These are phyloP conservation scores for Prostheceraeus crozeri DNA, from an alignment of 2,888 invertebrate species.

Conservation along the genomic window DNA sequence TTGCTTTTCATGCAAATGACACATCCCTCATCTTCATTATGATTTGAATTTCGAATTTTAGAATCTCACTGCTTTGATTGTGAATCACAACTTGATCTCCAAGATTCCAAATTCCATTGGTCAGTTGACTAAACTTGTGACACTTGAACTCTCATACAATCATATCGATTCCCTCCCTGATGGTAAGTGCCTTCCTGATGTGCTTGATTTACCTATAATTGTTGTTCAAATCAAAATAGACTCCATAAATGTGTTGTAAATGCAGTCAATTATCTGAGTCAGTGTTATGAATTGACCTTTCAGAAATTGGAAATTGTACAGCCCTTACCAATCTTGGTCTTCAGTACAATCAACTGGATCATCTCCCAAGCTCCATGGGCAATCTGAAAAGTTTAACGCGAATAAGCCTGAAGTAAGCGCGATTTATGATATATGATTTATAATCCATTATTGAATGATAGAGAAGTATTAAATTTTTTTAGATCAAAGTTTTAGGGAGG, in stretches of 20 bases:
- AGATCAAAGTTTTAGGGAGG: too few relatives aligned
- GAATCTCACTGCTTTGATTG: conserved; percentile 32
- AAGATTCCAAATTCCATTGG: conserved; percentile 32
- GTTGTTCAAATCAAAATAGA: too few relatives aligned
- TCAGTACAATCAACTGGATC: conserved; percentile 31
- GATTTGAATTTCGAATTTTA: not conserved
- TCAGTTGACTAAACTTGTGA: conserved; percentile 22
- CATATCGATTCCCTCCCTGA: conserved; percentile 18
- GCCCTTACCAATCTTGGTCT: conserved; percentile 19
- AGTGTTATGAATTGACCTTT: too few relatives aligned
- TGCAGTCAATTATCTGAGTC: too few relatives aligned
- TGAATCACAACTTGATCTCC: conserved; percentile 30
- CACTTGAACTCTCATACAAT: conserved; percentile 30
- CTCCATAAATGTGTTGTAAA: too few relatives aligned
- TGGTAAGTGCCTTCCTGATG: too few relatives aligned
- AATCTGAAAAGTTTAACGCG: conserved; percentile 32
- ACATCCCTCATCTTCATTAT: too few relatives aligned
- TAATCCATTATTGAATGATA: too few relatives aligned
- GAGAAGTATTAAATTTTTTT: too few relatives aligned
- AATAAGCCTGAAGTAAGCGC: conserved; percentile 32
- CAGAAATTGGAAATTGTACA: conserved; percentile 33
- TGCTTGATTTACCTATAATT: too few relatives aligned
- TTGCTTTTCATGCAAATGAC: too few relatives aligned
- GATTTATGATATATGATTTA: too few relatives aligned
- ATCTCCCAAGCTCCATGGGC: conserved; percentile 28